Base-by-base conservation (phyloP, 2,888 invertebrate species). In the Ophion ventricosus region DNA sequence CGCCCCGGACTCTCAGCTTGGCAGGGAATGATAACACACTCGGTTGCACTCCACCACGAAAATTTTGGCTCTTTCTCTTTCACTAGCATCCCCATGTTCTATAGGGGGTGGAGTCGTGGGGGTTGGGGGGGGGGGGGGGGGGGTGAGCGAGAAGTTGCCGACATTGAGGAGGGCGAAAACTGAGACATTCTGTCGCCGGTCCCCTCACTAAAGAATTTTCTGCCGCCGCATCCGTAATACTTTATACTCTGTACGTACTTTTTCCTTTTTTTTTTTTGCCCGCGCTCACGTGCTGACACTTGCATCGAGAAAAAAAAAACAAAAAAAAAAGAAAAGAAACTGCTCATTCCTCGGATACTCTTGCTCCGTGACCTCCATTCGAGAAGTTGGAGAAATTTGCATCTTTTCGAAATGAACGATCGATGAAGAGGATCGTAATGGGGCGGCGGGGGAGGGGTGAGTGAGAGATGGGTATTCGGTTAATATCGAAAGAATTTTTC, bases 1-100 rank as follows among this genome's bases (percentile, higher is more conserved):
- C 59, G 77, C 74, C 75, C 69, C 14, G 4, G 76, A 75, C 77
- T 75, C 76, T 59, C 80, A 49, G 66, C 74, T 87, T 86, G 86
- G 87, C 87, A 86, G 85, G 84, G 70, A 72, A 84, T 63, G 74
- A 40, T 78, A 74, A 74, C 83, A 79, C 82, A 80, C 77, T 81
- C 74, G 69, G 80, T 54, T 81, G 77, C 74, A 49, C 26, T 77
- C 70, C 63, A 64, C 75, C 49, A 40, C 61, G 35, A 40, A 64
- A 49, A 80, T 66, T 61, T n/a, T 63, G 59, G 81, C 69, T 70
- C 72, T 70, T 67, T 70, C 26, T 66, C 61, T 66, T 72, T 67
- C 20, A 56, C 77, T 43, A 67, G 43, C 54, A 43, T 17, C 54
- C 66, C 4, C 54, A 20, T 54, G 57, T 23, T 23, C 56, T 80